Evolutionary conservation across 2,797 vertebrate genomes (phyloP).

Genomic region (Spinus pinus): DNA sequence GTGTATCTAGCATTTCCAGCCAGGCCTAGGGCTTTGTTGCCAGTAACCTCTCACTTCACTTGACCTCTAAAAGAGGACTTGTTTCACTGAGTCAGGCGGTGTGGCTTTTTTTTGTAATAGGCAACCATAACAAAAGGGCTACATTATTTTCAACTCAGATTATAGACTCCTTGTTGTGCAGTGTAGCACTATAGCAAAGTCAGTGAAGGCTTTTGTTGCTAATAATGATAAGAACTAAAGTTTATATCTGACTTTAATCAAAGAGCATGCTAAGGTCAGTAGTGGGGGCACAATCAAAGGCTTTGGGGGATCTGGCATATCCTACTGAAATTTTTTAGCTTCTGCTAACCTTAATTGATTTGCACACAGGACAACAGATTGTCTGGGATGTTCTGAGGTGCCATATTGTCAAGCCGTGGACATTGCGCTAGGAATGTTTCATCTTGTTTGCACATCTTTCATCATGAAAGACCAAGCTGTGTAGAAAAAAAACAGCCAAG

Average conservation of each 20-base stretch:
- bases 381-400: neutral
- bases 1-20: neutral
- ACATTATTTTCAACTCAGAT: neutral
- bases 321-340: neutral
- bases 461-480: neutral
- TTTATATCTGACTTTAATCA: neutral
- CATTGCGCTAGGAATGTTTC: neutral
- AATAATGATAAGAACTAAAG: neutral
- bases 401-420: neutral
- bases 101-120: neutral
- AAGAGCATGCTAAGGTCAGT: neutral
- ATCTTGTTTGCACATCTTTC: constrained; percentile 26
- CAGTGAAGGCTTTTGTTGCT: neutral
- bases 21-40: neutral
- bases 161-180: neutral
- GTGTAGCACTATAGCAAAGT: neutral
- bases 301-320: neutral
- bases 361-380: neutral
- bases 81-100: neutral
- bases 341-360: constrained; percentile 42
- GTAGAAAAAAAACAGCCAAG: neutral
- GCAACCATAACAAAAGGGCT: neutral
- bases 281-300: neutral
- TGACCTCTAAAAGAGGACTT: neutral
- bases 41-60: neutral